phyloP scores from a whole-genome alignment of 2,888 invertebrate species.

The Ariolimax columbianus region DNA sequence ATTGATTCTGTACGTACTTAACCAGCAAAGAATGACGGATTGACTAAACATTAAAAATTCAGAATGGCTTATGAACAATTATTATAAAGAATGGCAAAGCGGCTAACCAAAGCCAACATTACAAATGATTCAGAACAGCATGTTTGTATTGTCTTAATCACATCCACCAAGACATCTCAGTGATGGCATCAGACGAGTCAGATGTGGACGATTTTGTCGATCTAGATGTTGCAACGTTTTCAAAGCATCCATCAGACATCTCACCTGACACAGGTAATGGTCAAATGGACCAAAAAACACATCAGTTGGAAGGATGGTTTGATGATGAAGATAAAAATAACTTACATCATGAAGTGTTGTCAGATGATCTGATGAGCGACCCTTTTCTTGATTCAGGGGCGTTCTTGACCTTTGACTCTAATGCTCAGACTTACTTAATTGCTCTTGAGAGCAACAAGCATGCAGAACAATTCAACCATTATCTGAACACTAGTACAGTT shows the following conservation, averaged over 20 bases:
- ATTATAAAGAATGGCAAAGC: background rate
- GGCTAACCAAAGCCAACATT: background rate
- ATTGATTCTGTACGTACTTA: too few relatives aligned
- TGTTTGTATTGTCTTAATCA: background rate
- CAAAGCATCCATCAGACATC: background rate
- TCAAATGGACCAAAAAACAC: background rate
- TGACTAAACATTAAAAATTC: too few relatives aligned
- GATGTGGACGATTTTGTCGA: slow-evolving; percentile 33
- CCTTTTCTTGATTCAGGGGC: background rate
- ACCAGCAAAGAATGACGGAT: too few relatives aligned
- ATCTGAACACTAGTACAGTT: background rate
- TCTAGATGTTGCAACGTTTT: slow-evolving; percentile 6
- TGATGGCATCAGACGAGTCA: slow-evolving; percentile 22
- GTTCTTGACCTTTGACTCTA: background rate
- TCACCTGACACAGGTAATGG: background rate
- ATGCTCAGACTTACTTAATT: background rate
- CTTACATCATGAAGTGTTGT: background rate
- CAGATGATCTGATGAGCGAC: background rate
- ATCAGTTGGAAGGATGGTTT: background rate
- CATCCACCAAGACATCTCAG: background rate
- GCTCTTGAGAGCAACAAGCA: background rate
- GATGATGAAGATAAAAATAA: background rate
- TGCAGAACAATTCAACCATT: background rate
- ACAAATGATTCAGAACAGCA: background rate
- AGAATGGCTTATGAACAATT: too few relatives aligned